These are phyloP conservation scores for Henricia sp. DNA, from an alignment of 53 echinoderm and acorn worm species.

Conservation along the genomic window DNA sequence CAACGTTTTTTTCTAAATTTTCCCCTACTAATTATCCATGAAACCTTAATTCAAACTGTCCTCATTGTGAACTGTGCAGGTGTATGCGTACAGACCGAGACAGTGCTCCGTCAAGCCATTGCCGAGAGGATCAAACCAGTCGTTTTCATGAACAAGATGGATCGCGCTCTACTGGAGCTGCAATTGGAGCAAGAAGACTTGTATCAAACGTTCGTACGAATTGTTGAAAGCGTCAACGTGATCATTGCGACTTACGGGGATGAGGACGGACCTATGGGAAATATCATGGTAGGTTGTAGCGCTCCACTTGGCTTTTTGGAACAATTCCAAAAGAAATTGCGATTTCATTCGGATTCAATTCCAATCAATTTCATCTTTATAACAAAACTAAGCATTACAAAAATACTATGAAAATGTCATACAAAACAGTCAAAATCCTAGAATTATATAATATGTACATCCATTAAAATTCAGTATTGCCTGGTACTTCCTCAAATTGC, in stretches of 20 bases:
- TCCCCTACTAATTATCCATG: no score
- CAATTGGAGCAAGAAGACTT: slow-evolving; percentile 87
- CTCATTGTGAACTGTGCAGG: slow-evolving; percentile 63
- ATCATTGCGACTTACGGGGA: slow-evolving; percentile 90
- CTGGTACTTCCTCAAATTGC: no score
- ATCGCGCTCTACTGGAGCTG: slow-evolving; percentile 92
- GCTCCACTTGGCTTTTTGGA: no score
- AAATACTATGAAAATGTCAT: neutral
- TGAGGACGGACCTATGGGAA: slow-evolving; percentile 95
- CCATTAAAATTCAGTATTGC: no score
- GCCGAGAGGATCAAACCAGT: slow-evolving; percentile 93
- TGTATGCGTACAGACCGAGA: slow-evolving; percentile 98
- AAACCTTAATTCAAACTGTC: no score
- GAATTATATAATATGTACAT: no score
- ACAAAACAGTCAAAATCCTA: neutral
- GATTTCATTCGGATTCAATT: no score
- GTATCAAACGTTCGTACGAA: slow-evolving; percentile 90
- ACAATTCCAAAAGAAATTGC: no score
- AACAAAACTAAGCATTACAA: neutral
- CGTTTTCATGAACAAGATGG: slow-evolving; percentile 99
- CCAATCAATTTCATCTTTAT: neutral
- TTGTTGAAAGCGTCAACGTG: slow-evolving; percentile 92
- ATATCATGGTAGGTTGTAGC: slow-evolving; percentile 68
- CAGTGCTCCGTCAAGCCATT: slow-evolving; percentile 95
- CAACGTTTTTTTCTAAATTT: no score